phyloP scores from a whole-genome alignment of 1,140 invertebrate species.

The Adelges cooleyi region DNA sequence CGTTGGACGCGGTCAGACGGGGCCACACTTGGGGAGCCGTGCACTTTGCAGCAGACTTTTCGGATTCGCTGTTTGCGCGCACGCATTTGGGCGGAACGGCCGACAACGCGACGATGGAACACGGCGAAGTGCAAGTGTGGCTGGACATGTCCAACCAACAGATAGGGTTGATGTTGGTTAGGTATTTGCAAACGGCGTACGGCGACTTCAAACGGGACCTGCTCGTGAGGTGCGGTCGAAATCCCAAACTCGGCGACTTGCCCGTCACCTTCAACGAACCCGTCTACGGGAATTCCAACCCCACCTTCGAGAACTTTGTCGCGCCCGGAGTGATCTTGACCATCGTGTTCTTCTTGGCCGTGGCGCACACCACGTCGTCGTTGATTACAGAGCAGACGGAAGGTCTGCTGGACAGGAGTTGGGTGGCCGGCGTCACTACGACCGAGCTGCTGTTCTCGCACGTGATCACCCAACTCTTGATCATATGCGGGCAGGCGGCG shows the following conservation, averaged over 20 bases:
- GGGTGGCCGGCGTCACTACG: conserved; percentile 60
- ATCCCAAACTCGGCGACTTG: conserved; percentile 66
- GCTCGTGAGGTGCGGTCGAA: conserved; percentile 55
- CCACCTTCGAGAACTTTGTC: conserved; percentile 88
- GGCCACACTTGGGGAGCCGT: conserved; percentile 74
- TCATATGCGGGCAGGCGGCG: conserved; percentile 72
- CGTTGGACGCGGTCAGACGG: conserved; percentile 53
- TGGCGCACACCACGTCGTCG: conserved; percentile 78
- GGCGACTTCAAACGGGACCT: conserved; percentile 58
- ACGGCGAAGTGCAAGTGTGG: conserved; percentile 61
- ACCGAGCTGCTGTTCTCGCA: conserved; percentile 70
- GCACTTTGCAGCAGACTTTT: conserved; percentile 72
- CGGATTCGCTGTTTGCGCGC: conserved; percentile 56
- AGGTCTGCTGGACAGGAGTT: conserved; percentile 73
- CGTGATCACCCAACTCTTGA: conserved; percentile 73
- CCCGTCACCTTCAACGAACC: conserved; percentile 72
- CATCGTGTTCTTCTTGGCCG: conserved; percentile 90
- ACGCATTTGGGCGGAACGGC: conserved; percentile 55
- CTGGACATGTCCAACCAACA: conserved; percentile 90
- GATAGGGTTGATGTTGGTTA: conserved; percentile 67
- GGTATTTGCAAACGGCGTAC: conserved; percentile 61
- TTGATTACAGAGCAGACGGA: conserved; percentile 81
- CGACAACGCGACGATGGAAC: conserved; percentile 54
- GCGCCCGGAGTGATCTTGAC: conserved; percentile 85
- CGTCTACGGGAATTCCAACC: conserved; percentile 69